Conservation (phyloP, 2,797 vertebrate genomes). For the Cygnus olor region DNA sequence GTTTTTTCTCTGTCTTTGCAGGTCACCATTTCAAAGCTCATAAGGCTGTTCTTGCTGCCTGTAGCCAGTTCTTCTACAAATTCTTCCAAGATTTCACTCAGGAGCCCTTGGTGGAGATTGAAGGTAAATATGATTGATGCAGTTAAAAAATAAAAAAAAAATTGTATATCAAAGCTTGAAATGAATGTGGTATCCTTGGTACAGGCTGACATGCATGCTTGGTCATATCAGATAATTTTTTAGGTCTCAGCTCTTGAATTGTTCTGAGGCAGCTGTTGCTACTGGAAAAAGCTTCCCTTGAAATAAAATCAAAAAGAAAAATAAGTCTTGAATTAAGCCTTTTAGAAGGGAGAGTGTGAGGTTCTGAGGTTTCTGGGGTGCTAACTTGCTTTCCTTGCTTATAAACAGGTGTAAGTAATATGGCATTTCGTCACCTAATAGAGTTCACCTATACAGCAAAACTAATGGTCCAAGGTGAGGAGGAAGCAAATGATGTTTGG, state of each 20-base stretch:
- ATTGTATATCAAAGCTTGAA: neutral
- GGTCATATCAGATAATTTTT: neutral
- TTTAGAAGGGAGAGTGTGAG: neutral
- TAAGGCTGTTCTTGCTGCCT: slow-evolving; percentile 97
- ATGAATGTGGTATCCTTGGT: neutral
- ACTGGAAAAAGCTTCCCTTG: neutral
- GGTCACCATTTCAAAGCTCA: slow-evolving; percentile 98
- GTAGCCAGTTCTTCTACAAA: slow-evolving; percentile 98
- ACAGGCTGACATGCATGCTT: neutral
- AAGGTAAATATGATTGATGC: slow-evolving; percentile 82
- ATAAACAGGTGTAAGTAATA: slow-evolving; percentile 92
- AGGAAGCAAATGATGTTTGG: slow-evolving; percentile 94
- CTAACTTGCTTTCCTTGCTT: neutral
- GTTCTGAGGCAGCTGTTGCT: neutral
- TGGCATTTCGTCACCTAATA: slow-evolving; percentile 94
- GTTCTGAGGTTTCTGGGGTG: neutral
- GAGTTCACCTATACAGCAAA: slow-evolving; percentile 98
- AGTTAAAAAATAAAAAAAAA: neutral
- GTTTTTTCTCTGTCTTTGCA: slow-evolving; percentile 49
- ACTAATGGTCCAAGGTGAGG: slow-evolving; percentile 88
- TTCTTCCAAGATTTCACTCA: slow-evolving; percentile 98
- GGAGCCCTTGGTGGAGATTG: slow-evolving; percentile 97
- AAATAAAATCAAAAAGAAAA: neutral
- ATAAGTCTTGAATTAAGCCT: neutral
- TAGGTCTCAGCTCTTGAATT: neutral